Base-by-base conservation (phyloP, 2,797 vertebrate genomes). In the Gadopsis marmoratus region DNA sequence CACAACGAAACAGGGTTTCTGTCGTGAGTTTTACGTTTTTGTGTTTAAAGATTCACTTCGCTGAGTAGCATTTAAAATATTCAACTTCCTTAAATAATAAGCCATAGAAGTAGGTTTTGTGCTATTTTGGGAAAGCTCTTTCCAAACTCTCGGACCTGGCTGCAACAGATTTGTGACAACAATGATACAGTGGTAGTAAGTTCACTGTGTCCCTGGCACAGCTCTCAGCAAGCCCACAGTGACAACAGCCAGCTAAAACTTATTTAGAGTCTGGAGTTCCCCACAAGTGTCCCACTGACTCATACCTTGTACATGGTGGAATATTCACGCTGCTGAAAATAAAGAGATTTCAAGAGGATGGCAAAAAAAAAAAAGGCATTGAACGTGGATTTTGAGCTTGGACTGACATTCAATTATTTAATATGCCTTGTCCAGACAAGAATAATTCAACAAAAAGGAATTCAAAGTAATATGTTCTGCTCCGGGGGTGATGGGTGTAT, bases 221-320 rank as follows among this genome's bases (percentile, higher is more conserved):
- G 69, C 54, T 60, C 78, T 77, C 71, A 50, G 53, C 82, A 81
- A 74, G 51, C 59, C 45, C 45, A 62, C 39, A n/a, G 56, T 53
- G 62, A 73, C 78, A 69, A 64, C 73, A 74, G 71, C 55, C 48
- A 43, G 69, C 72, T 66, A 71, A 76, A 76, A 86, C 81, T 50
- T 71, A 89, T 89, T 88, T 86, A 79, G 82, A 87, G 45, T 78
- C 78, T 69, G 89, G 84, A 94, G 80, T 92, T 93, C 74, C 91
- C 91, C 89, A 86, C 53, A 89, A 68, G 82, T 33, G 61, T 86
- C 83, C 76, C 78, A 76, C 78, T 92, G 89, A 94, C 85, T 93
- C 91, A 91, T 79, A 83, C 71, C 53, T 75, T 45, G 74, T 68
- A 72, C 65, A 83, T 35, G 67, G 74, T 13, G 10, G 79, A 85